These are phyloP conservation scores for Falco biarmicus DNA, from an alignment of 2,797 vertebrate genomes.

Conservation along the genomic window DNA sequence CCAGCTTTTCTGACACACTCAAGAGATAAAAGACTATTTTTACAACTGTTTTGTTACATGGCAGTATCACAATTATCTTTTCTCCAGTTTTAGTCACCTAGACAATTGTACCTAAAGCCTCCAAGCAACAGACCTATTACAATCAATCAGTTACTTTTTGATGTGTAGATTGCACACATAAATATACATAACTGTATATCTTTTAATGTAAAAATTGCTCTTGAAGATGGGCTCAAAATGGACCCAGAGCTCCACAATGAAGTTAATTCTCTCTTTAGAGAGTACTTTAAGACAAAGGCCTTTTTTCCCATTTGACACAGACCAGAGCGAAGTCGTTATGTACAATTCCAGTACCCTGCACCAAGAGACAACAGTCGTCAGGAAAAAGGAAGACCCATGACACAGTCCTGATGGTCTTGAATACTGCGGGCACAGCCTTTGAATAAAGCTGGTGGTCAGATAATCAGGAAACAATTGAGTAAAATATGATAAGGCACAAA, in stretches of 20 bases:
- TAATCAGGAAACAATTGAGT: neutral
- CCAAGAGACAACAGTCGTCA: neutral
- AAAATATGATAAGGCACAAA: neutral
- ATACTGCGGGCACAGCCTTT: neutral
- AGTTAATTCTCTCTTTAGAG: slow-evolving; percentile 1
- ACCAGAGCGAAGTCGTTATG: neutral
- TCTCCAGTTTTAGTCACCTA: neutral
- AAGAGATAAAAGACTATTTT: neutral
- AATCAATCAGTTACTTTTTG: neutral
- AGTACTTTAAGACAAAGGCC: neutral
- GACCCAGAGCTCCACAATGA: neutral
- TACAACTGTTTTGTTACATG: neutral
- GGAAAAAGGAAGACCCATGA: neutral
- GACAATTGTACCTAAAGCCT: neutral
- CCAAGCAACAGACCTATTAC: neutral
- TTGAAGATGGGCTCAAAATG: neutral
- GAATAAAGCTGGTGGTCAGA: neutral
- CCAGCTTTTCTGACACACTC: neutral
- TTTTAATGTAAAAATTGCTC: neutral
- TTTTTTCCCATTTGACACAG: neutral
- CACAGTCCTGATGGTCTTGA: neutral
- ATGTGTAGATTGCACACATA: neutral
- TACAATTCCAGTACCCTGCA: neutral
- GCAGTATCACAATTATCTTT: neutral
- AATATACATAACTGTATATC: neutral